Percentiles rank a stretch among this genome's conserved stretches.
These are phyloP conservation scores for Catocala fraxini DNA, from an alignment of 2,888 invertebrate genomes.

Conservation along the genomic window DNA sequence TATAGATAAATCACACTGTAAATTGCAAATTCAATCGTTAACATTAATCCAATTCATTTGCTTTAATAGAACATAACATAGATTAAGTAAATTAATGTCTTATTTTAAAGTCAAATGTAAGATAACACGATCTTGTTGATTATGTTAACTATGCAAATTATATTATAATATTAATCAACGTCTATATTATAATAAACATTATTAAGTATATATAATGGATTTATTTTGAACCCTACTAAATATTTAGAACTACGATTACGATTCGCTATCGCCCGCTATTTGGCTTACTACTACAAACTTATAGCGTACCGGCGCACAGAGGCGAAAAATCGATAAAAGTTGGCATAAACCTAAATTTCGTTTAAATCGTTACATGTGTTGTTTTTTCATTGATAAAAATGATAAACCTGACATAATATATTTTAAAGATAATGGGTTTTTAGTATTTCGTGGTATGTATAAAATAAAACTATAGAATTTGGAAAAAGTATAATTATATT, in stretches of 20 bases:
- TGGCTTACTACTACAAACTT: too few species aligned
- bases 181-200: constrained; percentile 3
- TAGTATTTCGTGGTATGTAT: too few species aligned
- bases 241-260: constrained; percentile 15
- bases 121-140: constrained; percentile 5
- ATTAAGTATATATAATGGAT: constrained; percentile 5
- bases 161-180: constrained; percentile 17
- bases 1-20: not conserved
- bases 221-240: constrained; percentile 14
- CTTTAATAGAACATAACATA: constrained; percentile 1
- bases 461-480: too few species aligned
- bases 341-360: too few species aligned
- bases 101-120: constrained; percentile 14
- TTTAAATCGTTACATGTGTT: too few species aligned
- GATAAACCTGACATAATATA: too few species aligned
- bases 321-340: too few species aligned
- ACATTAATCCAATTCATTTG: constrained; percentile 14
- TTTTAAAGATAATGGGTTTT: too few species aligned
- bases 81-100: constrained; percentile 12
- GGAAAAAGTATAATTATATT: too few species aligned
- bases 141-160: constrained; percentile 24
- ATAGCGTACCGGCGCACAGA: too few species aligned
- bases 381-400: too few species aligned
- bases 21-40: not conserved
- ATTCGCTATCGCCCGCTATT: too few species aligned